Conservation (phyloP, 2,888 invertebrate genomes). For the Graphium colonna region DNA sequence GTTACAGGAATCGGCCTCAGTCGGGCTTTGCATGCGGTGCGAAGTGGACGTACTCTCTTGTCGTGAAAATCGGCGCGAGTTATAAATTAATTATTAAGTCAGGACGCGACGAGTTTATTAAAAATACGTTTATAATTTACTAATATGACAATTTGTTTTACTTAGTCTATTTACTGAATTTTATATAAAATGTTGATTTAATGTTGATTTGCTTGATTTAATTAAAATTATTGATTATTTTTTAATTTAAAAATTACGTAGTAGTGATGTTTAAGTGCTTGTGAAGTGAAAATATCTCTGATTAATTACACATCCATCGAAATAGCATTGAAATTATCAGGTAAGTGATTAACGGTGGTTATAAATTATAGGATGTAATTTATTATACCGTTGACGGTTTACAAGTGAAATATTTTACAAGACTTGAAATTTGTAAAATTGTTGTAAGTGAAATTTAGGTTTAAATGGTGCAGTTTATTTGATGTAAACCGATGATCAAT, state of each 20-base stretch:
- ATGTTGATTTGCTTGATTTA: background rate
- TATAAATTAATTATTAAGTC: conserved; percentile 16
- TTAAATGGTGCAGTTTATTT: too few species aligned
- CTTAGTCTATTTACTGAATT: too few species aligned
- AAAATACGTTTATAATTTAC: background rate
- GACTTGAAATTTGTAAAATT: conserved; percentile 12
- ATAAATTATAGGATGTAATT: conserved; percentile 15
- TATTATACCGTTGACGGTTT: conserved; percentile 13
- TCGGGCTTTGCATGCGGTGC: conserved; percentile 13
- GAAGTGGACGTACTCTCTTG: background rate
- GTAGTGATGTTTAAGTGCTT: conserved; percentile 9
- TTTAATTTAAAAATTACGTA: background rate
- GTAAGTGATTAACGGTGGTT: conserved; percentile 14
- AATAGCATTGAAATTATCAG: conserved; percentile 9
- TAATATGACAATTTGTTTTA: background rate
- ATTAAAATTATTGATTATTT: background rate
- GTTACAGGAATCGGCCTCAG: conserved; percentile 16
- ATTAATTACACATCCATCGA: background rate
- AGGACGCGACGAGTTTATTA: background rate
- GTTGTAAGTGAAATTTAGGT: too few species aligned
- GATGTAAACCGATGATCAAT: too few species aligned
- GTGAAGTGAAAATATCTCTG: conserved; percentile 5
- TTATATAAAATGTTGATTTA: background rate
- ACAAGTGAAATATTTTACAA: conserved; percentile 1
- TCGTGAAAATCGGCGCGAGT: background rate